Base-by-base conservation (phyloP, 2,888 invertebrate genomes). In the Tuta absoluta region DNA sequence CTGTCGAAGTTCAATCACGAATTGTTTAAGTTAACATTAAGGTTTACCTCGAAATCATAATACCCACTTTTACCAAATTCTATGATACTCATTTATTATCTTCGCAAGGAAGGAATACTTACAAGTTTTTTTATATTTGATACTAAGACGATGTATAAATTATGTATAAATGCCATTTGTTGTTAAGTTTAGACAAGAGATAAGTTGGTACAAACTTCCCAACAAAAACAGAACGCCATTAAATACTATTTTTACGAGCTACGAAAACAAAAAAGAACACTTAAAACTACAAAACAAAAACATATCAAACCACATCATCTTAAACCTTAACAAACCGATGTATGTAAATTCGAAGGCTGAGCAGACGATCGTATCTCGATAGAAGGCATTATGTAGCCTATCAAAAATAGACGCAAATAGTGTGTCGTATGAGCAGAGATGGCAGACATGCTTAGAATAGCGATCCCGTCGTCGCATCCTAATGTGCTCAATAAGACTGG, bases 401-500 rank as follows among this genome's bases (percentile, higher is more conserved):
- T 57, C 41, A 28, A 28, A 63, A 63, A 63, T 59, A 59, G 49
- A 59, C 37, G 63, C 59, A 59, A 63, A 63, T 59, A 59, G 49
- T 51, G 37, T 38, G 19, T 33, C 4, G 33, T 33, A 38, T 58
- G 58, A 17, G 57, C 5, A 37, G 57, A 14, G 45, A 17, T 45
- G 45, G n/a, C 45, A 45, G 17, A 62, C 58, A 63, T 63, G 63
- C 19, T 61, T 61, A 61, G 61, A 61, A 61, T 49, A 61, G 51
- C 63, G 23, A 58, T 63, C 58, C 21, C 21, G 49, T 23, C 63
- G 72, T 72, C 74, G 71, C 71, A 75, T 72, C 73, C 74, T 76
- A 74, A 73, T 77, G 77, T 77, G 76, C 78, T 77, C 73, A 73
- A 76, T 78, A 74, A 76, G 72, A 80, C 76, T 73, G 71, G 76